Conservation (phyloP, 2,888 invertebrate genomes). For the Seladonia tumulorum region DNA sequence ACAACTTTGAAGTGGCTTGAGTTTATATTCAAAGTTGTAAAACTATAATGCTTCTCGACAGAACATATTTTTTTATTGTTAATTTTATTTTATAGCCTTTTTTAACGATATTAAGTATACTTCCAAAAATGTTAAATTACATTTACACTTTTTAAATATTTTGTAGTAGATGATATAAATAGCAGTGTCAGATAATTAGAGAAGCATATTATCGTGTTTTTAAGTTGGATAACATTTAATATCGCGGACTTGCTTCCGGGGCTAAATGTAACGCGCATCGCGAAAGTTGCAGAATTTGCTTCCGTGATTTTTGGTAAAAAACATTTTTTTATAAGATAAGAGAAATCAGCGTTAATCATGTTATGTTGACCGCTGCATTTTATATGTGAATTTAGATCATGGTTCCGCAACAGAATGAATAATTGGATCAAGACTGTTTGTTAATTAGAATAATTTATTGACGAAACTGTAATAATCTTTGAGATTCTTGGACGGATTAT, state of each 20-base stretch:
- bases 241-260: slow-evolving; percentile 60
- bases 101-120: background rate
- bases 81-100: background rate
- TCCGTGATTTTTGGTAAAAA: slow-evolving; percentile 2
- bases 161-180: slow-evolving; percentile 6
- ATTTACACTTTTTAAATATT: background rate
- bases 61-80: background rate
- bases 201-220: slow-evolving; percentile 55
- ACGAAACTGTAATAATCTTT: slow-evolving; percentile 44
- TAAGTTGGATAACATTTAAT: slow-evolving; percentile 75
- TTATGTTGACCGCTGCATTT: slow-evolving; percentile 19
- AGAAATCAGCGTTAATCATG: background rate
- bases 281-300: slow-evolving; percentile 26
- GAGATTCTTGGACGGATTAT: slow-evolving; percentile 58
- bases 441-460: slow-evolving; percentile 71
- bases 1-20: background rate
- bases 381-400: slow-evolving; percentile 19
- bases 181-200: slow-evolving; percentile 12
- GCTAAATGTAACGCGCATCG: slow-evolving; percentile 47
- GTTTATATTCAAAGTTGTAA: slow-evolving; percentile 1
- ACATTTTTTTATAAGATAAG: slow-evolving; percentile 36
- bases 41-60: too few species aligned
- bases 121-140: background rate
- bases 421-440: slow-evolving; percentile 44
- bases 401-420: slow-evolving; percentile 15